Base-by-base conservation (phyloP, 2,797 vertebrate species). In the Malacoctenus gilli region DNA sequence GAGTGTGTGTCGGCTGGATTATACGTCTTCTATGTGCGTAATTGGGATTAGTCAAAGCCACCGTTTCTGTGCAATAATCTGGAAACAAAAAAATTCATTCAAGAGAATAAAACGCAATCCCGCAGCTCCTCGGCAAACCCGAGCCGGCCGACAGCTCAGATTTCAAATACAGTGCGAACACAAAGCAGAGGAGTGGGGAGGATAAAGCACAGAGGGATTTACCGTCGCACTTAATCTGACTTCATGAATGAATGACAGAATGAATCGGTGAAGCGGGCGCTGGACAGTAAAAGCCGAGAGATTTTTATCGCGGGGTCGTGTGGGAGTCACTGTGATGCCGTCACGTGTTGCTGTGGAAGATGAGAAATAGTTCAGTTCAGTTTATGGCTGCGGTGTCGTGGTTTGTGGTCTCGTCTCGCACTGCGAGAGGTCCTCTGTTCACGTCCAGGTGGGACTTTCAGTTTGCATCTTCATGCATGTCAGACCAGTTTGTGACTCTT, bases 1-100 rank as follows among this genome's bases (percentile, higher is more conserved):
- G n/a, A n/a, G n/a, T n/a, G n/a, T n/a, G n/a, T 31, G 55, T 43
- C 8, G 25, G 72, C 15, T 39, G 64, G 75, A 80, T 84, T 88
- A 80, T 42, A 37, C 16, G 21, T 72, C 40, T 20, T 41, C 63
- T 63, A 32, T 28, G 25, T 58, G 59, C 0, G 21, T 74, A 75
- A 84, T 64, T 65, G 39, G 59, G 72, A 80, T 87, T 70, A 82
- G 0, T 30, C 2, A n/a, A 65, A 52, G 10, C 8, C 15, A 58
- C 36, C 65, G 47, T 41, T 53, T 68, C 56, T 66, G 41, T 3
- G 9, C 19, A 47, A 51, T 77, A 77, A 86, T 79, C 66, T 43
- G 0, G 13, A 20, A 23, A 76, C 43, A 48, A 65, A 61, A n/a
- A 55, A 19, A 59, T 10, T 75, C 39, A 85, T 83, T 88, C 36